Conservation (phyloP, 2,888 invertebrate species). For the Mythimna loreyi region DNA sequence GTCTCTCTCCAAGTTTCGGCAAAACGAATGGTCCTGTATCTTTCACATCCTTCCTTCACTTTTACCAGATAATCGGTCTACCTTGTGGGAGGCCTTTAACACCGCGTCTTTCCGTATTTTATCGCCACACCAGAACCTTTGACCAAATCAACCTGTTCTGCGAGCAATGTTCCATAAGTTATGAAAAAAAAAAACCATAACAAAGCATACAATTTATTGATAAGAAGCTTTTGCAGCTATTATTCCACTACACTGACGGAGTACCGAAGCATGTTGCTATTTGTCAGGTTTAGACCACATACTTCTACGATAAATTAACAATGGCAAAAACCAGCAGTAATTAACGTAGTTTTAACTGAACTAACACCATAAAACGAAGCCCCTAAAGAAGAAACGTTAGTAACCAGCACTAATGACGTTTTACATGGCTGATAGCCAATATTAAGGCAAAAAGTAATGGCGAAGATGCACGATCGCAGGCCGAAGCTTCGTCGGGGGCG, state of each 20-base stretch:
- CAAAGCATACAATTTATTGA: background rate
- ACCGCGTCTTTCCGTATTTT: too few species aligned
- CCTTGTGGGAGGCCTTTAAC: too few species aligned
- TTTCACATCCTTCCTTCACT: too few species aligned
- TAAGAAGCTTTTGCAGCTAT: background rate
- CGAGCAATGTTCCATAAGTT: too few species aligned
- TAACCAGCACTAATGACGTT: slow-evolving; percentile 51
- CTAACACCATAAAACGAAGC: slow-evolving; percentile 4
- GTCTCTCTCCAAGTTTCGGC: too few species aligned
- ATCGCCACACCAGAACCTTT: too few species aligned
- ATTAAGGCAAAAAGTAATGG: slow-evolving; percentile 52
- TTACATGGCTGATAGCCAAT: slow-evolving; percentile 53
- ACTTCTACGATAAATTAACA: background rate
- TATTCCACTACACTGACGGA: too few species aligned
- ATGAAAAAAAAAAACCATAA: too few species aligned
- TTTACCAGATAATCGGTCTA: too few species aligned
- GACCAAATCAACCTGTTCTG: too few species aligned
- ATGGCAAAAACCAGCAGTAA: slow-evolving; percentile 19
- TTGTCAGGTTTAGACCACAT: slow-evolving; percentile 28
- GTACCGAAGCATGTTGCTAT: background rate
- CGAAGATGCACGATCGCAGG: slow-evolving; percentile 50
- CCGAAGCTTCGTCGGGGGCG: slow-evolving; percentile 58
- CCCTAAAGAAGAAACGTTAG: slow-evolving; percentile 41
- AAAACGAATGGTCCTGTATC: too few species aligned
- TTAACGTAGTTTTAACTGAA: slow-evolving; percentile 13